Base-by-base conservation (phyloP, 2,888 invertebrate genomes). In the Conchocele bisecta region DNA sequence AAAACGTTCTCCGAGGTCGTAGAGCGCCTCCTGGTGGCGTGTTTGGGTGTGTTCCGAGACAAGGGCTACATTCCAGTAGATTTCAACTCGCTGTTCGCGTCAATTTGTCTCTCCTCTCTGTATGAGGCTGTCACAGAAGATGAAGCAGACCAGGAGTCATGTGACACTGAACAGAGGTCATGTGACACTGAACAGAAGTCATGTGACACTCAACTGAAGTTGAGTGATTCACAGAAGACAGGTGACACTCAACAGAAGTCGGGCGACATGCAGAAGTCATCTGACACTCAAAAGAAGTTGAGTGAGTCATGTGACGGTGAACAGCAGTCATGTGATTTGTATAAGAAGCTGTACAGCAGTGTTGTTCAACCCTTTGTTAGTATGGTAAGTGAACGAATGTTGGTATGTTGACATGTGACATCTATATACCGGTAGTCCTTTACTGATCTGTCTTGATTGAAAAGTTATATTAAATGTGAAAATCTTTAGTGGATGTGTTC, bases 51-150 rank as follows among this genome's bases (percentile, higher is more conserved):
- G 15, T 68, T 64, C 53, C 71, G 75, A 37, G 60, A 44, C 13
- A 75, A 75, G 44, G 68, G 71, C 2, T 75, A 75, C 31, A 56
- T 75, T 13, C 54, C 65, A 33, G 71, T 75, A 6, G 75, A 75
- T 53, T 59, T 35, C 24, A 75, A 75, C 65, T 63, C 59, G 17
- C 39, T 75, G 24, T 24, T 75, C 35, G 65, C 65, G 57, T 64
- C 71, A 20, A 53, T 75, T 20, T 64, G 57, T 28, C 31, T 71
- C 42, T 53, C 51, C 17, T 71, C 68, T 65, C 28, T 68, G 35
- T 61, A 60, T 29, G n/a, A n/a, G n/a, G n/a, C n/a, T n/a, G n/a
- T n/a, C n/a, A 48, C 44, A 13, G 54, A 61, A 22, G 29, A 48
- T 22, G 2, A 22, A 22, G 26, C 17, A 48, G 20, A 17, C 29